Conservation (phyloP, 2,113 vertebrate species). For the Charadrius vociferus region DNA sequence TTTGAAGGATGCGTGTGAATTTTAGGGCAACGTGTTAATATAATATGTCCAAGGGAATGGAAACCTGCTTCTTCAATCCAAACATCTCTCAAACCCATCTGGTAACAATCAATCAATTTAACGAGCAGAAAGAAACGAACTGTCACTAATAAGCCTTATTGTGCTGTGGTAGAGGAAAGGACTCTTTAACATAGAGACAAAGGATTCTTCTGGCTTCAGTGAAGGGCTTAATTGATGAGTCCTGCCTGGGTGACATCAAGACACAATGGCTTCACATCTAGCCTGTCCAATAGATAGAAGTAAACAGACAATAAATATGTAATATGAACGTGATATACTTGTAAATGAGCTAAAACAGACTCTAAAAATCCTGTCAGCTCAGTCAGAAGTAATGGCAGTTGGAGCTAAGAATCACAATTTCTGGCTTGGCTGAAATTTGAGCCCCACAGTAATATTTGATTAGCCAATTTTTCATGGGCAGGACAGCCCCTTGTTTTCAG, state of each 20-base stretch:
- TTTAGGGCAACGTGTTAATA: neutral
- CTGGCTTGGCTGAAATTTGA: neutral
- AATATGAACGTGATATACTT: neutral
- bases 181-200: neutral
- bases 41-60: neutral
- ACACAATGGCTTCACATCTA: neutral
- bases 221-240: neutral
- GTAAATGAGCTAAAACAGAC: neutral
- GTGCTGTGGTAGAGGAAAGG: neutral
- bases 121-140: neutral
- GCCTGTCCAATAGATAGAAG: neutral
- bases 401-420: neutral
- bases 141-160: constrained; percentile 9
- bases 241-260: neutral
- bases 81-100: neutral
- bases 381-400: neutral
- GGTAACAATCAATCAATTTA: constrained; percentile 34
- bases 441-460: neutral
- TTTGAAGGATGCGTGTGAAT: neutral
- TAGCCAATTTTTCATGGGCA: neutral
- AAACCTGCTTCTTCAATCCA: constrained; percentile 6
- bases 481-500: neutral
- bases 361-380: neutral
- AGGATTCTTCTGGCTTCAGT: neutral
- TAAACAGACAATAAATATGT: neutral